Conservation (phyloP, 1,140 invertebrate species). For the Papilio helenus region DNA sequence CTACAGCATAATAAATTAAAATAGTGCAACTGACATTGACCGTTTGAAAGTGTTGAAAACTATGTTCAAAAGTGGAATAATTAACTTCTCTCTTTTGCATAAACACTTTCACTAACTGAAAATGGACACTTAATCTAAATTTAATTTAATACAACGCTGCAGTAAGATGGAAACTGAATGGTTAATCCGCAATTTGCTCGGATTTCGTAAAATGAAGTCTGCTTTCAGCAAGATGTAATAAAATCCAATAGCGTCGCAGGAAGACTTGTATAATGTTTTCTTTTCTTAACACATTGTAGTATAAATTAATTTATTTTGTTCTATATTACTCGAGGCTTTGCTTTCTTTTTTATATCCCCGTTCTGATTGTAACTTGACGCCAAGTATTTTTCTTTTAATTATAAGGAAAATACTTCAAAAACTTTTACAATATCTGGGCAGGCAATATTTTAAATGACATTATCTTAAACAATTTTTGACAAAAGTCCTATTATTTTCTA, state of each 20-base stretch:
- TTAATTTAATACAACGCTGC: slow-evolving; percentile 18
- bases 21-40: neutral
- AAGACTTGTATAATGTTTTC: neutral
- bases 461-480: no score
- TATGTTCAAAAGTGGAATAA: neutral
- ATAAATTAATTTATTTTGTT: neutral
- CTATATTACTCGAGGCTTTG: neutral
- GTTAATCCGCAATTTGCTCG: slow-evolving; percentile 35
- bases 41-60: neutral
- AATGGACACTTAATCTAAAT: slow-evolving; percentile 23
- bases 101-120: neutral
- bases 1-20: no score
- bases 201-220: slow-evolving; percentile 29
- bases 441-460: no score
- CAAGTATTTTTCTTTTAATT: no score
- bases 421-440: no score
- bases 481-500: no score
- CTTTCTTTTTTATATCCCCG: no score
- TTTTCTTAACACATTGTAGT: neutral
- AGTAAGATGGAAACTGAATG: slow-evolving; percentile 25
- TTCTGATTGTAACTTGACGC: no score
- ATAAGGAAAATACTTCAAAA: no score
- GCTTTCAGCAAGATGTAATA: slow-evolving; percentile 21
- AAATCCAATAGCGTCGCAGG: neutral
- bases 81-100: neutral